Evolutionary conservation across 2,888 invertebrate species (phyloP), one percentile per base, ranked within the genome.

Genomic region (Macrosiphum euphorbiae): DNA sequence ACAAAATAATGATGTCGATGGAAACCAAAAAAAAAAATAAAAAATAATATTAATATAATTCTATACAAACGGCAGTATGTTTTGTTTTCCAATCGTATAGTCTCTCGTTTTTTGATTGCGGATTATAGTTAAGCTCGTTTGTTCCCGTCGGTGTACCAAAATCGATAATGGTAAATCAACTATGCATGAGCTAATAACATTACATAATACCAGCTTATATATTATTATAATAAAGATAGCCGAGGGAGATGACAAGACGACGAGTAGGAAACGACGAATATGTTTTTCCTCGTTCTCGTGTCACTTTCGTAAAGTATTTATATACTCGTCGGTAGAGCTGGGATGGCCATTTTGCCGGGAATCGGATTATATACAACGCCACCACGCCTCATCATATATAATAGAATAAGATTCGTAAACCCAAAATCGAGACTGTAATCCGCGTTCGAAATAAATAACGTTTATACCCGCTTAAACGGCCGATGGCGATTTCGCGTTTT

Each of bases 321-420:
- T 89, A 89, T 61, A 28, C 58, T n/a, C 28, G n/a, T 24, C 24
- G 47, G 47, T 67, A 67, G 67, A 90, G n/a, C 50, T 44, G 44
- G 44, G 24, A 28, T 58, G 58, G 41, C 55, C 26, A 41, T 88
- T 88, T 41, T 11, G 41, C 41, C 26, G 20, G 47, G 2, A 90
- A 67, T 90, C 11, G 67, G 50, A 90, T 90, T 90, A 90, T n/a
- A 61, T 90, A 90, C 24, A 61, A 90, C 61, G 47, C 90, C 61
- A 78, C 78, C 35, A 13, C 20, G 20, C 8, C 78, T 35, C 78
- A 20, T 35, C 35, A 78, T 78, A 55, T 55, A 20, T 35, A 78
- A n/a, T 47, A 20, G 47, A n/a, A 41, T 58, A 89, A 28, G 44
- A 89, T 90, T 67, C 20, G 11, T 50, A 84, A 84, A 90, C 41